Base-by-base conservation (phyloP, 1,140 invertebrate genomes). In the Drosophila yakuba region DNA sequence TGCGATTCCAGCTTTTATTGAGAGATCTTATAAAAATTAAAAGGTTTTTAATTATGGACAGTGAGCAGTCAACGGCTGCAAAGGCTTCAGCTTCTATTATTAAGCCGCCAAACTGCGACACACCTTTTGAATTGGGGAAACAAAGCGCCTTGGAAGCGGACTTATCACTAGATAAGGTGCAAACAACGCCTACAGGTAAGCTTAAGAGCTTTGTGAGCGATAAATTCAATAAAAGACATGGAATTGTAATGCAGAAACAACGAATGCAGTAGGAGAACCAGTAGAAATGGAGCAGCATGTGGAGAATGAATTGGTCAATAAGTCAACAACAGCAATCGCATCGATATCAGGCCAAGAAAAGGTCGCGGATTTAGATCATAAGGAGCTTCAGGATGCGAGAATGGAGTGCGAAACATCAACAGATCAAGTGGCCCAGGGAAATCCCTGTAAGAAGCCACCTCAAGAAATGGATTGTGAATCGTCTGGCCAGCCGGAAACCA, bases 131-230 rank as follows among this genome's bases (percentile, higher is more conserved):
- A 51, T 5, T 10, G 8, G 28, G n/a, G 1, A 51, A 51, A 51
- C 48, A 51, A 11, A 51, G 4, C n/a, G 2, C n/a, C n/a, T 3
- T 23, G 5, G 12, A 11, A n/a, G n/a, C 25, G 36, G 41, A 39
- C 39, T 4, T 28, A 57, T 35, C 52, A 50, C 2, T 36, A 72
- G 68, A 71, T 58, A 72, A 72, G 51, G 52, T 36, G 39, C 17
- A 47, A 52, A 25, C 69, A 52, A 63, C 39, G 47, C 56, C 68
- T 25, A 36, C 69, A 74, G 72, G 72, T 74, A 63, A 74, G 51
- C 57, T 63, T 14, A 15, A 28, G n/a, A 35, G 14, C 35, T 47
- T 48, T 50, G 1, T n/a, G 12, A 15, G 23, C 14, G 14, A 62
- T 56, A 38, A 62, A 56, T 14, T 7, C 12, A 48, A 28, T 14